Conservation (phyloP, 2,888 invertebrate genomes). For the Andrena marginata region DNA sequence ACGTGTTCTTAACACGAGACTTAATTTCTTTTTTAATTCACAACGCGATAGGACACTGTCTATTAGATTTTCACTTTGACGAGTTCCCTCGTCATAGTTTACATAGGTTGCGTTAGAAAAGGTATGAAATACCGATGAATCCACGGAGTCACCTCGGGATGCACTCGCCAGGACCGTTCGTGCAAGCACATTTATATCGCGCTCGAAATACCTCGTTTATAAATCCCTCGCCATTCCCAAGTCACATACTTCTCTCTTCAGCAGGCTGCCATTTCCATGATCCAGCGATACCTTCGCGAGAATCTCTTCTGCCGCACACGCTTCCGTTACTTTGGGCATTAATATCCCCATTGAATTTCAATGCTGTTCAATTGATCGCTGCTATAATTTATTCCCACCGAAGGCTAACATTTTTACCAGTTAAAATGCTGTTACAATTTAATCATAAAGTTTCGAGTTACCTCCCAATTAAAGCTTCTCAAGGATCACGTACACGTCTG, state of each 20-base stretch:
- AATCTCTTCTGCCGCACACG: neutral
- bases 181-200: slow-evolving; percentile 8
- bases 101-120: slow-evolving; percentile 6
- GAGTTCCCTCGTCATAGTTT: no score
- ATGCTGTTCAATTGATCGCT: no score
- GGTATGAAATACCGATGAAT: neutral
- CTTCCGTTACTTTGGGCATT: neutral
- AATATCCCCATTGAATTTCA: neutral
- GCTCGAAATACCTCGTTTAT: slow-evolving; percentile 37
- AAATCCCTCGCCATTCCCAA: slow-evolving; percentile 16
- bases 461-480: slow-evolving; percentile 13
- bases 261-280: no score
- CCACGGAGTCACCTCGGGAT: slow-evolving; percentile 30
- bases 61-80: no score
- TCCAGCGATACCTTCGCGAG: neutral
- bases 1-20: slow-evolving; percentile 49
- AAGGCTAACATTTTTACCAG: neutral
- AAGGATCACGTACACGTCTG: neutral
- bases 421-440: slow-evolving; percentile 3
- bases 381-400: neutral
- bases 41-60: no score
- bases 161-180: slow-evolving; percentile 24
- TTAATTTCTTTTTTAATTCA: neutral
- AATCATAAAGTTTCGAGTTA: neutral
- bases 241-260: neutral